Evolutionary conservation across 2,888 invertebrate genomes (phyloP), one percentile per base, ranked within the genome.

Genomic region (Microchrysa polita): DNA sequence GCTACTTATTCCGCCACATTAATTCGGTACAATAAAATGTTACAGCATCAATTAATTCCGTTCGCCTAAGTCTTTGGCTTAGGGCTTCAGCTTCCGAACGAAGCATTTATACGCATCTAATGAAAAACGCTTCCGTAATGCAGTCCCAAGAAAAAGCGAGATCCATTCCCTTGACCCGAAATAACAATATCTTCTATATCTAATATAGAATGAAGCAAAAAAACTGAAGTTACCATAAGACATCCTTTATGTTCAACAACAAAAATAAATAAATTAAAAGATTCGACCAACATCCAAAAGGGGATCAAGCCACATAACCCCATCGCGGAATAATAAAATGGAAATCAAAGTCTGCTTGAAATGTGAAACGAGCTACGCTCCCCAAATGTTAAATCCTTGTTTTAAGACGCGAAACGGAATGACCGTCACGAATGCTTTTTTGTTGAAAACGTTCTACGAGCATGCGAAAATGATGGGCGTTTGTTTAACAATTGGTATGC

Each of bases 381-480:
- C 74, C 67, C 73, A 76, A 75, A 75, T 72, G 75, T 76, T 73
- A 76, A 74, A 75, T 75, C 75, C 76, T 72, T 74, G 75, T 77
- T 78, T 79, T 79, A 79, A 79, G 79, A 78, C 79, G 77, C 77
- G 75, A 78, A 79, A 78, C 76, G 77, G 75, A 79, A 79, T 79
- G 79, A 79, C 79, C 79, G 79, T 78, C 79, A 79, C 79, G 79
- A 79, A 78, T 78, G 77, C 74, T 76, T 48, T 55, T 57, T 34
- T 34, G 40, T 55, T 42, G n/a, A n/a, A 57, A 57, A 57, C 27
- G 40, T 69, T 44, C 55, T 16, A 7, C 10, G 18, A n/a, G n/a
- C n/a, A n/a, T n/a, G n/a, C n/a, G n/a, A n/a, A 55, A 22, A 34
- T 60, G 57, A 34, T 40, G 40, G 27, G 23, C 40, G 16, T 7